phyloP scores from a whole-genome alignment of 2,888 invertebrate genomes.

The Gibbula magus region DNA sequence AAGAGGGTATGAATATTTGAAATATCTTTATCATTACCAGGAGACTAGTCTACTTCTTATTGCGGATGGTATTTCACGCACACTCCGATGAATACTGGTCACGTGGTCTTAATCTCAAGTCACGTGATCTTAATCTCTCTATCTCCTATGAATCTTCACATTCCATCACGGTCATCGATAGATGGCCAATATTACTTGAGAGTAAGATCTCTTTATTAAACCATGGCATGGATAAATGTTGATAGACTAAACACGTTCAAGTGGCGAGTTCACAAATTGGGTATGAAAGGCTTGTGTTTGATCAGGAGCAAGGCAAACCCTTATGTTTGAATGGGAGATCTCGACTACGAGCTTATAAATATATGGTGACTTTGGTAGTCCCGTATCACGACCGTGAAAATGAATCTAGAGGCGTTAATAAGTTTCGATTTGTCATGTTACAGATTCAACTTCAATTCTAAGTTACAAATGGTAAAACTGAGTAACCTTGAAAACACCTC shows the following conservation, averaged over 20 bases:
- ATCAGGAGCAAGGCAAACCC: background rate
- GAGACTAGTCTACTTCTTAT: background rate
- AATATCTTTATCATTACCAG: constrained; percentile 10
- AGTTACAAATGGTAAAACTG: too few species aligned
- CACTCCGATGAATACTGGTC: background rate
- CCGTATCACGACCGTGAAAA: too few species aligned
- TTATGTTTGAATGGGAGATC: too few species aligned
- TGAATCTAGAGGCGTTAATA: too few species aligned
- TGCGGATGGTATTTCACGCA: constrained; percentile 6
- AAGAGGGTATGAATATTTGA: constrained; percentile 18
- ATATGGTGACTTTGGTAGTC: too few species aligned
- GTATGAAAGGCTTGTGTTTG: background rate
- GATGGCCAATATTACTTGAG: background rate
- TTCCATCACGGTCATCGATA: background rate
- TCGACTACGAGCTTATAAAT: too few species aligned
- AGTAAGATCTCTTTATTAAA: background rate
- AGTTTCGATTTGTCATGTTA: too few species aligned
- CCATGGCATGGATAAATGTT: background rate
- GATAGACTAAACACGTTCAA: background rate
- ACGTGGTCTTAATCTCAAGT: background rate
- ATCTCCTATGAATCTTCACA: background rate
- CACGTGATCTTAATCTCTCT: background rate
- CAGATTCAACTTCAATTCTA: too few species aligned
- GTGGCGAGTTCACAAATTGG: background rate
- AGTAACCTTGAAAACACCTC: too few species aligned